phyloP scores from a whole-genome alignment of 1,140 invertebrate species.

The Nebria ingens region DNA sequence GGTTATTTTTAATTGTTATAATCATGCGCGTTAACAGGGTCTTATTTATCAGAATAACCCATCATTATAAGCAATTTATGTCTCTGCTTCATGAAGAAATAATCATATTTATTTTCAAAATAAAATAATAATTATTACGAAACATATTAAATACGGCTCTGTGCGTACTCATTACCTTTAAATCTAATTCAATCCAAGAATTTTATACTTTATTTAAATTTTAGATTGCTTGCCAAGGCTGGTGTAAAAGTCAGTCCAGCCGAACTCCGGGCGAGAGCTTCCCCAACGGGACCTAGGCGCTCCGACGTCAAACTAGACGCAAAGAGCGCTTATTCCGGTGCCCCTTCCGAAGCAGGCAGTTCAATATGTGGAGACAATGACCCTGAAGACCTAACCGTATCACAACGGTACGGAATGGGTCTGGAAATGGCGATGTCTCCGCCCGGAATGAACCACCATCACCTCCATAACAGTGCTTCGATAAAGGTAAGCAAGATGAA shows the following conservation, averaged over 20 bases:
- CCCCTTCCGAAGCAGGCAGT: conserved; percentile 55
- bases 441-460: conserved; percentile 32
- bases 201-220: no score
- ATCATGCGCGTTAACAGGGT: no score
- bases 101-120: conserved; percentile 11
- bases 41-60: no score
- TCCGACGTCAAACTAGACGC: conserved; percentile 67
- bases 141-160: no score
- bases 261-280: conserved; percentile 67
- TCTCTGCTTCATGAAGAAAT: no score
- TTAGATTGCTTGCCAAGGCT: conserved; percentile 69
- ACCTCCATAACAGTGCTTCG: conserved; percentile 38
- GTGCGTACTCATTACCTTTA: no score
- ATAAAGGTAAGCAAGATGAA: conserved; percentile 31
- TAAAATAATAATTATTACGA: background rate
- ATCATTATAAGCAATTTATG: no score
- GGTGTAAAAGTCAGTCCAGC: conserved; percentile 78
- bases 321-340: conserved; percentile 42
- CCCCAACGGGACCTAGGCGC: conserved; percentile 69
- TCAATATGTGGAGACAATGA: conserved; percentile 65
- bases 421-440: conserved; percentile 39
- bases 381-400: conserved; percentile 66
- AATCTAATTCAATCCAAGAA: no score
- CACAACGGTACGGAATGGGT: conserved; percentile 34
- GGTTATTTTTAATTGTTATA: no score